Evolutionary conservation across 2,797 vertebrate genomes (phyloP).

Genomic region (Etheostoma perlongum): DNA sequence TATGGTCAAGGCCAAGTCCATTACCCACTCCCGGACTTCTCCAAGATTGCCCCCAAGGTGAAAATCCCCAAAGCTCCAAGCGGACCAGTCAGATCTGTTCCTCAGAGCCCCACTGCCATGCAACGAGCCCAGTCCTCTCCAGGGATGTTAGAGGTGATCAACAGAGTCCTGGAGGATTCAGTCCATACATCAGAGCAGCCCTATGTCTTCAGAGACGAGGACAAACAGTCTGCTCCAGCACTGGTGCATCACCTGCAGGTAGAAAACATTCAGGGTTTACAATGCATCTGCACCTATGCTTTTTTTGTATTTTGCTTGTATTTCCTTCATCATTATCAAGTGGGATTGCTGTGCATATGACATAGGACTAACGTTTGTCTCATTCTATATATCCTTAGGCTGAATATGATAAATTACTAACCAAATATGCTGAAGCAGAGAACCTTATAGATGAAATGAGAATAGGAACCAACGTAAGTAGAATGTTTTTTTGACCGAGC

Average conservation of each 20-base stretch:
- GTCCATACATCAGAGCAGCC: slow-evolving; percentile 65
- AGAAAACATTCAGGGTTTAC: slow-evolving; percentile 1
- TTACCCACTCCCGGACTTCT: slow-evolving; percentile 84
- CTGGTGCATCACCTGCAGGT: slow-evolving; percentile 83
- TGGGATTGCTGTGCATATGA: not conserved
- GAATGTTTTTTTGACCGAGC: not conserved
- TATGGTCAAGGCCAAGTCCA: slow-evolving; percentile 85
- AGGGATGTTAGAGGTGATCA: slow-evolving; percentile 78
- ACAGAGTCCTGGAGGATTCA: slow-evolving; percentile 84
- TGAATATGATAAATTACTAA: slow-evolving; percentile 83
- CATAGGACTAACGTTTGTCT: slow-evolving; percentile 7
- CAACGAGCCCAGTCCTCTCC: slow-evolving; percentile 80
- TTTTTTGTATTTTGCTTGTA: not conserved
- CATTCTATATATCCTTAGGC: slow-evolving; percentile 62
- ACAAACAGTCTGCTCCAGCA: slow-evolving; percentile 60
- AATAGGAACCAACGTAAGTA: slow-evolving; percentile 74
- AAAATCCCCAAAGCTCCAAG: slow-evolving; percentile 82
- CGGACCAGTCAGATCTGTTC: slow-evolving; percentile 53
- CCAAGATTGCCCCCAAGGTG: slow-evolving; percentile 84
- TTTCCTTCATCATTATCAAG: not conserved
- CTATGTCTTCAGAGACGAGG: slow-evolving; percentile 65
- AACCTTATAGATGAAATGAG: slow-evolving; percentile 81
- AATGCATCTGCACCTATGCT: not conserved
- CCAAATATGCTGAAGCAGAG: slow-evolving; percentile 81
- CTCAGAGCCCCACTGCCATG: slow-evolving; percentile 52